Evolutionary conservation across 1,140 invertebrate species (phyloP).

Genomic region (Elysia chlorotica): DNA sequence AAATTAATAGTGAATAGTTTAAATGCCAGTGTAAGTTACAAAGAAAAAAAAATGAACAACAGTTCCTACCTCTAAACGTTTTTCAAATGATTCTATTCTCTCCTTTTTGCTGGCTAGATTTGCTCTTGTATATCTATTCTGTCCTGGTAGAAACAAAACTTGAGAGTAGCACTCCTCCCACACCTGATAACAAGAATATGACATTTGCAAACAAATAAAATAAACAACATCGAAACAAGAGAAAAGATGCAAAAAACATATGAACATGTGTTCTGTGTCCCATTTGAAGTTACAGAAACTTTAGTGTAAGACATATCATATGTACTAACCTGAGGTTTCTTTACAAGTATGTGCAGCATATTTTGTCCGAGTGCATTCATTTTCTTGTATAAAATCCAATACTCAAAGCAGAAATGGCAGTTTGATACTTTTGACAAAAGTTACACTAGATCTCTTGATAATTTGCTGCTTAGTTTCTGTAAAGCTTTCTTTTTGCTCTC

Average conservation of each 20-base stretch:
- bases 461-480: too few relatives aligned
- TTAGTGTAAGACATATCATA: too few relatives aligned
- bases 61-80: constrained; percentile 81
- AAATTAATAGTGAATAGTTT: too few relatives aligned
- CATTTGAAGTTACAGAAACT: too few relatives aligned
- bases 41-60: too few relatives aligned
- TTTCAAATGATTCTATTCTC: constrained; percentile 89
- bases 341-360: too few relatives aligned
- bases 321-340: too few relatives aligned
- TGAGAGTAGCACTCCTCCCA: constrained; percentile 93
- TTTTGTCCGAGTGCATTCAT: too few relatives aligned
- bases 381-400: background rate
- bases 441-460: too few relatives aligned
- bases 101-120: constrained; percentile 96
- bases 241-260: background rate
- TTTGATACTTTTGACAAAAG: background rate
- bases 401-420: background rate
- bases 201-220: background rate
- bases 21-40: too few relatives aligned
- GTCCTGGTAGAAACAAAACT: constrained; percentile 85
- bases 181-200: constrained; percentile 65
- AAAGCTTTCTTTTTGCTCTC: too few relatives aligned
- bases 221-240: background rate
- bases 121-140: constrained; percentile 90
- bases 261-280: too few relatives aligned